phyloP scores from a whole-genome alignment of 2,113 vertebrate species.

The Mormyrus lacerda region DNA sequence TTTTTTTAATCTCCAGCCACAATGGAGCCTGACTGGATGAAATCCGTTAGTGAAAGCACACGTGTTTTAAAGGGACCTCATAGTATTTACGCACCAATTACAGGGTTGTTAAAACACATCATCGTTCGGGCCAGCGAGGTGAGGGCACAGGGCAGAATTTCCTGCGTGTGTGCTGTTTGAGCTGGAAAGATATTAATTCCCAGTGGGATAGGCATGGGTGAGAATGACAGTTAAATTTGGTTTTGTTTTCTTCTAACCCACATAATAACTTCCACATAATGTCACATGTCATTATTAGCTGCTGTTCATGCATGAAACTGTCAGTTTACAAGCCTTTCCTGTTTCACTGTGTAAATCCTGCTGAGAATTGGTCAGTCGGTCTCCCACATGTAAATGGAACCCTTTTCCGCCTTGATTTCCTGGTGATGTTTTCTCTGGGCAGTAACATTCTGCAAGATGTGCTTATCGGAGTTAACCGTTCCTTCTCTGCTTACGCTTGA shows the following conservation, averaged over 20 bases:
- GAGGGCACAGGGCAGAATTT: background rate
- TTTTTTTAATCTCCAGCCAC: background rate
- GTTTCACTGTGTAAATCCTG: slow-evolving; percentile 6
- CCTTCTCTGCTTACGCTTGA: background rate
- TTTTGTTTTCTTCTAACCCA: background rate
- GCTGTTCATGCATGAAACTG: slow-evolving; percentile 3
- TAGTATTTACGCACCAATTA: background rate
- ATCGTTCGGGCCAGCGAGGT: background rate
- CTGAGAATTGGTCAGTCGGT: slow-evolving; percentile 13
- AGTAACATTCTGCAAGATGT: background rate
- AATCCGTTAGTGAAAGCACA: background rate
- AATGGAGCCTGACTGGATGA: background rate
- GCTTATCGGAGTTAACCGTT: background rate
- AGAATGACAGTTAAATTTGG: background rate
- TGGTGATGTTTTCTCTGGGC: background rate
- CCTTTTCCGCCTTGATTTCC: background rate
- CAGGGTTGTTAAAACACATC: background rate
- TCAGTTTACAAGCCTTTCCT: background rate
- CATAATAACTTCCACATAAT: background rate
- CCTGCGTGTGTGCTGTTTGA: background rate
- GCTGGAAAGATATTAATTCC: background rate
- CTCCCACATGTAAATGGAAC: background rate
- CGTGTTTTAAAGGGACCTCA: background rate
- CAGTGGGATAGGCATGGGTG: background rate
- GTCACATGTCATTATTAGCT: background rate